Conservation (phyloP, 2,888 invertebrate species). For the Eretmocerus hayati region DNA sequence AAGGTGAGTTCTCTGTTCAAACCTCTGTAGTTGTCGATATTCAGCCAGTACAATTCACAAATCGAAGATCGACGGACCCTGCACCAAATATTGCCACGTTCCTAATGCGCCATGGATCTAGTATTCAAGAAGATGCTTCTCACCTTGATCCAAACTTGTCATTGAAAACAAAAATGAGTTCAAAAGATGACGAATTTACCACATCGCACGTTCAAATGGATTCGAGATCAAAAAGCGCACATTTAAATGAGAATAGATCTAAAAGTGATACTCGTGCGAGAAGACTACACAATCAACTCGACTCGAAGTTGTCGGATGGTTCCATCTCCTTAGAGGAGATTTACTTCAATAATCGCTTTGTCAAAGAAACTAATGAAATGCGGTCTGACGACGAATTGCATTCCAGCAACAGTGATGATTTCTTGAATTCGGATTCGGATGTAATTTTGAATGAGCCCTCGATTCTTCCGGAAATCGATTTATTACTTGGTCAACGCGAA, state of each 20-base stretch:
- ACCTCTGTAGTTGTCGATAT: constrained; percentile 24
- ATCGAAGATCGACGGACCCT: not conserved
- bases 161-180: too few species aligned
- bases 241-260: too few species aligned
- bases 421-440: not conserved
- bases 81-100: constrained; percentile 21
- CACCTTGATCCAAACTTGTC: too few species aligned
- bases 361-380: too few species aligned
- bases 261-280: too few species aligned
- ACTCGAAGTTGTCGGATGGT: too few species aligned
- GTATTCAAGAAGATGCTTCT: not conserved
- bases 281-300: too few species aligned
- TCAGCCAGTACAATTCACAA: constrained; percentile 12
- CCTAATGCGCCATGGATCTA: constrained; percentile 23
- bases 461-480: constrained; percentile 10
- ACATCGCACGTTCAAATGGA: too few species aligned
- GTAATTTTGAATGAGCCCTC: constrained; percentile 10
- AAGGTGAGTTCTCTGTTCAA: constrained; percentile 22
- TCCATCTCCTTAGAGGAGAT: too few species aligned
- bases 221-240: too few species aligned
- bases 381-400: not conserved
- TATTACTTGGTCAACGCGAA: constrained; percentile 4
- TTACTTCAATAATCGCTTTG: too few species aligned
- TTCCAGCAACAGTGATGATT: not conserved
- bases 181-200: too few species aligned